A percentile compares a stretch with the other conserved stretches of the same genome.
Conservation (phyloP, 2,888 invertebrate genomes). For the Meiosimyza decipiens region DNA sequence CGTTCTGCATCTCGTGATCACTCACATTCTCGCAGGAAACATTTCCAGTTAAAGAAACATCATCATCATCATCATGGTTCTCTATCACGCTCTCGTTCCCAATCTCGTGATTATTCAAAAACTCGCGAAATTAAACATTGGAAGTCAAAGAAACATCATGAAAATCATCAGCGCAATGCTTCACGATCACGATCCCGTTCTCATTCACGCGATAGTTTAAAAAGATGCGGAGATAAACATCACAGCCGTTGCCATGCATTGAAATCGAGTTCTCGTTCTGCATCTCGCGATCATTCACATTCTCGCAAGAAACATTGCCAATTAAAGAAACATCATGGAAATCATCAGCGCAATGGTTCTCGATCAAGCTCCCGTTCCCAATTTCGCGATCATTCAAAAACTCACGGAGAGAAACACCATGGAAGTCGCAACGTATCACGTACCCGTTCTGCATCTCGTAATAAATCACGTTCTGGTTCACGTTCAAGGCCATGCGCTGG, state of each 20-base stretch:
- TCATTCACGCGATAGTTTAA: not conserved
- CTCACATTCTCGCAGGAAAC: not conserved
- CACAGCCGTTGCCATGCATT: not conserved
- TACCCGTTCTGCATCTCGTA: not conserved
- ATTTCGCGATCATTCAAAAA: not conserved
- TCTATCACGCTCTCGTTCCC: not conserved
- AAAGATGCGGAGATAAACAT: too few relatives aligned
- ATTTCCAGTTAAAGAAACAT: conserved; percentile 11
- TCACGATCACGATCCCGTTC: too few relatives aligned
- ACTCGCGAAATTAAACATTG: conserved; percentile 15
- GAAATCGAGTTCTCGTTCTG: not conserved
- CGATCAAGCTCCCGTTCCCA: not conserved
- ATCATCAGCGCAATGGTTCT: not conserved
- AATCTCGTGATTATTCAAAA: not conserved
- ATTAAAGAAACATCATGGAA: conserved; percentile 11
- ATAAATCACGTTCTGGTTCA: not conserved
- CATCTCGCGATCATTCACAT: not conserved
- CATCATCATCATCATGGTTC: not conserved
- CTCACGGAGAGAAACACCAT: too few relatives aligned
- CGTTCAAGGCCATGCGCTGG: too few relatives aligned
- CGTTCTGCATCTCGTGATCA: not conserved
- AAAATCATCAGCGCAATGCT: not conserved
- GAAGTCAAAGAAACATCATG: conserved; percentile 6
- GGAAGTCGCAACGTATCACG: not conserved
- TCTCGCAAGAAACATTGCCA: not conserved